These are phyloP conservation scores for Agrilus cyanescens DNA, from an alignment of 2,888 invertebrate genomes.

Conservation along the genomic window DNA sequence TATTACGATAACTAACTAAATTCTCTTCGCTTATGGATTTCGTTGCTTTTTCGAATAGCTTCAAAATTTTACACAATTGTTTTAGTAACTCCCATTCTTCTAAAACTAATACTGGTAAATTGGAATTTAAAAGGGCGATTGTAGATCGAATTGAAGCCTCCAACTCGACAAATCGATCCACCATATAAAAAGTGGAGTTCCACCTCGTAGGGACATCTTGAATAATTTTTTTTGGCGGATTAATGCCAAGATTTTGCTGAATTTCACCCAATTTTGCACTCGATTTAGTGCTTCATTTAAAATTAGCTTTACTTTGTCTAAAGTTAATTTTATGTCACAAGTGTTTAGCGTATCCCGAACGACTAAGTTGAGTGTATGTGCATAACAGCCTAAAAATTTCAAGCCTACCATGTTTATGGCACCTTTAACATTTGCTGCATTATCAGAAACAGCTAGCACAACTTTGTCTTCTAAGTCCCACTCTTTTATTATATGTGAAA, in stretches of 20 bases:
- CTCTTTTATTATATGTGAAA: constrained; percentile 16
- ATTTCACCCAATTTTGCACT: constrained; percentile 1
- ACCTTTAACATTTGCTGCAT: constrained; percentile 20
- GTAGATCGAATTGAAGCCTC: constrained; percentile 14
- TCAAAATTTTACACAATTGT: constrained; percentile 15
- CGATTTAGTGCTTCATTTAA: background rate
- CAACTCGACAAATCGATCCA: constrained; percentile 15
- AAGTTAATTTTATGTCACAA: constrained; percentile 7
- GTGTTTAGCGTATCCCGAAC: constrained; percentile 13
- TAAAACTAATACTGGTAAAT: constrained; percentile 11
- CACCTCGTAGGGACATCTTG: too few relatives aligned
- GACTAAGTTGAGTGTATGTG: constrained; percentile 20
- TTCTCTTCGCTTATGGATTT: constrained; percentile 18
- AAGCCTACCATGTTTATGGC: too few relatives aligned
- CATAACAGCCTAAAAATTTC: constrained; percentile 18
- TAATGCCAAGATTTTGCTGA: too few relatives aligned
- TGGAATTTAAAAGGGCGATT: constrained; percentile 13
- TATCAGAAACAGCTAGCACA: constrained; percentile 20
- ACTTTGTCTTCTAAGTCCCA: constrained; percentile 21
- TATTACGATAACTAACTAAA: constrained; percentile 15
- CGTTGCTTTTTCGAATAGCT: constrained; percentile 19
- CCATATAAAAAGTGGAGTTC: constrained; percentile 8
- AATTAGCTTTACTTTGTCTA: background rate
- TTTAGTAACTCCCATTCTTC: constrained; percentile 14
- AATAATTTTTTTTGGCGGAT: too few relatives aligned